phyloP scores from a whole-genome alignment of 1,140 invertebrate genomes.

The Chionoecetes opilio region DNA sequence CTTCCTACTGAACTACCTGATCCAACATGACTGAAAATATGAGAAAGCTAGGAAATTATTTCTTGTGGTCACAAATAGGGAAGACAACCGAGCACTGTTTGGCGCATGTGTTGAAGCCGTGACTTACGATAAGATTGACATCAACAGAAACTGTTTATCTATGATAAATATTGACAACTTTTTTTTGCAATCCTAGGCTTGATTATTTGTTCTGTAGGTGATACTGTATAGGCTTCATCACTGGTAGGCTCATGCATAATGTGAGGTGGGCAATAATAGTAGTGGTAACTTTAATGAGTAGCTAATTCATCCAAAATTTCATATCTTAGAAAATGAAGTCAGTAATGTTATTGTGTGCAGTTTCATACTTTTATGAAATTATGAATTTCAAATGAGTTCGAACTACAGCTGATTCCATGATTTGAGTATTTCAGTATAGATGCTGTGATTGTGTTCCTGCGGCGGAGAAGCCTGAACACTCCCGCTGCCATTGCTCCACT shows the following conservation, averaged over 20 bases:
- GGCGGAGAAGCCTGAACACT: constrained; percentile 3
- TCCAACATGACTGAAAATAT: not conserved
- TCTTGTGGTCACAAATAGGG: constrained; percentile 10
- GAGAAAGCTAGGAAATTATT: not conserved
- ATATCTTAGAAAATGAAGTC: constrained; percentile 3
- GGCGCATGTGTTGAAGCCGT: not conserved
- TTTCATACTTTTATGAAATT: not conserved
- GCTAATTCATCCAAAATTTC: not conserved
- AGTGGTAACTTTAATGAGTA: not conserved
- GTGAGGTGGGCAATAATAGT: not conserved
- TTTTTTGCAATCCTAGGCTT: not conserved
- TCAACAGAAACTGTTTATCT: not conserved
- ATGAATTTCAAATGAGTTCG: not conserved
- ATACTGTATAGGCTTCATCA: not conserved
- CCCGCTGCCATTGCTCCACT: not conserved
- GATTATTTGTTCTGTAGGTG: not conserved
- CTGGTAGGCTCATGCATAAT: constrained; percentile 27
- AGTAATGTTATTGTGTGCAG: not conserved
- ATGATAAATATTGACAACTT: not conserved
- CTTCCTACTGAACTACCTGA: not conserved
- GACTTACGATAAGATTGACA: not conserved
- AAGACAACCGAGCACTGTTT: not conserved
- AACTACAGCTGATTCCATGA: not conserved
- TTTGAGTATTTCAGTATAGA: not conserved
- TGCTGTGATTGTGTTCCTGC: not conserved